Base-by-base conservation (phyloP, 1,140 invertebrate species). In the Atta texana region DNA sequence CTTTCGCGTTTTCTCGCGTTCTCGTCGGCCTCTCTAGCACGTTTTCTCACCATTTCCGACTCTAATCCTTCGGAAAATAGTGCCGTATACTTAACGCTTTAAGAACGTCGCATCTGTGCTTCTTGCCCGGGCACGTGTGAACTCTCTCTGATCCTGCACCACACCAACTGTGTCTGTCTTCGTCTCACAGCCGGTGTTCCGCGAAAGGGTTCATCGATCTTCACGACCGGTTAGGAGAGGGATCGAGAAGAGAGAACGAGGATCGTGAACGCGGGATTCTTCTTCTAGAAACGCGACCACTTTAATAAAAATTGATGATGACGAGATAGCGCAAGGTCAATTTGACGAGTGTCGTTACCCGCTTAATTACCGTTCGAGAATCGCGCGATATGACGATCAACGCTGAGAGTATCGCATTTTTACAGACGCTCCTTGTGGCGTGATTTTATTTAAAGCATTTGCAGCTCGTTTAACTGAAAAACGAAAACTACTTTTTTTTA, bases 41-140 rank as follows among this genome's bases (percentile, higher is more conserved):
- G 64, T 53, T 87, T 85, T 61, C 59, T 68, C 74, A 68, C 72
- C 87, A 86, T 90, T 90, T 86, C 63, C 88, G 75, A 88, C 89
- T 90, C 82, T 90, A 90, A 90, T 90, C 88, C 88, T 68, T 74
- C 63, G 63, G 80, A 90, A 90, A 90, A 90, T 90, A 90, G 85
- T 81, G 69, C 55, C 80, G 85, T 87, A 86, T 90, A 90, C 88
- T 90, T 90, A 90, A 90, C 88, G 88, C 80, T 90, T 90, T 85
- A 90, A 90, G 88, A 85, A 90, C 80, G 86, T 90, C 74, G 74
- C 88, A 85, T 90, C 80, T 87, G 89, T 86, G 89, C 86, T 76
- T 68, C 78, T 63, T 84, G 78, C 81, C 87, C 68, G 78, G 53
- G 88, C 88, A 89, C 85, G 88, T 90, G 88, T 74, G 53, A 61